Percentiles rank a stretch among this genome's conserved stretches.
These are phyloP conservation scores for Auanema sp. DNA, from an alignment of 2,888 invertebrate species.

Conservation along the genomic window DNA sequence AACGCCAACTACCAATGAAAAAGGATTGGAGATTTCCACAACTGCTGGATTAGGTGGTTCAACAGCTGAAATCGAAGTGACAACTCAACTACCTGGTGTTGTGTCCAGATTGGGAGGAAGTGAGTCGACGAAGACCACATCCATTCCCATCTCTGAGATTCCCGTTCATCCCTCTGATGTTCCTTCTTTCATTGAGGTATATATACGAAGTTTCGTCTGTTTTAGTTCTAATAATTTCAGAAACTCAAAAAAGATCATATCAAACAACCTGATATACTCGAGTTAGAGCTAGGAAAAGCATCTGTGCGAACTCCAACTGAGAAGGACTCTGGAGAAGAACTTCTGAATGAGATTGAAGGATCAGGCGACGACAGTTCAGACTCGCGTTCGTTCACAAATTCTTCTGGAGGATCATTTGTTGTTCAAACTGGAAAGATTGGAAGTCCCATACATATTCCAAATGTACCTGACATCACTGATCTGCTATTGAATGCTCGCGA, in stretches of 20 bases:
- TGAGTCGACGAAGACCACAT: constrained; percentile 4
- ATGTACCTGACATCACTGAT: too few species aligned
- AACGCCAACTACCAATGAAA: constrained; percentile 26
- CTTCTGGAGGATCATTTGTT: too few species aligned
- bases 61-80: not conserved
- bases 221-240: too few species aligned
- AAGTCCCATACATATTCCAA: too few species aligned
- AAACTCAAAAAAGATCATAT: too few species aligned
- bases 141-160: constrained; percentile 21
- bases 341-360: not conserved
- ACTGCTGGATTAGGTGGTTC: not conserved
- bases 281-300: too few species aligned
- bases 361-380: not conserved
- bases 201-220: too few species aligned
- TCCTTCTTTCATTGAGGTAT: too few species aligned
- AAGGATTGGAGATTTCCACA: constrained; percentile 27
- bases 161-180: constrained; percentile 9
- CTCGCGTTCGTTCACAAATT: not conserved
- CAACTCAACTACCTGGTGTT: constrained; percentile 14
- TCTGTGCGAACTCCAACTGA: not conserved
- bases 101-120: constrained; percentile 17
- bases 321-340: not conserved
- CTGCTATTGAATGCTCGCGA: too few species aligned
- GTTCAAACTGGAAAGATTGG: too few species aligned
- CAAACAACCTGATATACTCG: too few species aligned